phyloP scores from a whole-genome alignment of 2,113 vertebrate species.

The Gambusia holbrooki region DNA sequence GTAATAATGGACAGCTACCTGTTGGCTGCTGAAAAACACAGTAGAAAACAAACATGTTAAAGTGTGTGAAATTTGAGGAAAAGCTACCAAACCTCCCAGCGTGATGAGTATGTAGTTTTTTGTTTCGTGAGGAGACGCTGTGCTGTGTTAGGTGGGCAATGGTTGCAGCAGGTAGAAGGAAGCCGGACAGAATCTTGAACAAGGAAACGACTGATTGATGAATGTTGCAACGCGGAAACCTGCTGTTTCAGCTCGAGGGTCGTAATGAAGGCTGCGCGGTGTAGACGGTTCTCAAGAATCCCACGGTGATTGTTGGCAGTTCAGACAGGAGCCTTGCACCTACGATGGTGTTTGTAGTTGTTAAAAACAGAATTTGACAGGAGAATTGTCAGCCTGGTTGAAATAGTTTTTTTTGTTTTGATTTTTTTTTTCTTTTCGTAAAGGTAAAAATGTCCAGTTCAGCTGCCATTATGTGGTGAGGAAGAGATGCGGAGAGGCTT shows the following conservation, averaged over 20 bases:
- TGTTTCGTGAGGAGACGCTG: conserved; percentile 1
- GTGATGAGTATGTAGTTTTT: conserved; percentile 5
- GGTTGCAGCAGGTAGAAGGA: conserved; percentile 36
- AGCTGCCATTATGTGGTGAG: background rate
- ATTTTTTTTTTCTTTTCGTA: background rate
- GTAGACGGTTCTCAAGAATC: conserved; percentile 33
- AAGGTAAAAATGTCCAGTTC: background rate
- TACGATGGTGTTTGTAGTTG: background rate
- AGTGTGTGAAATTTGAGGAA: conserved; percentile 9
- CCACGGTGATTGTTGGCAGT: conserved; percentile 16
- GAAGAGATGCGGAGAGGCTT: background rate
- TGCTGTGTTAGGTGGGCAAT: conserved; percentile 29
- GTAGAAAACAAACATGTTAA: background rate
- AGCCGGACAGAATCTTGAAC: conserved; percentile 1
- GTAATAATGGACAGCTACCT: conserved; percentile 25
- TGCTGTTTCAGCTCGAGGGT: conserved; percentile 2
- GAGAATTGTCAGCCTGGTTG: conserved; percentile 9
- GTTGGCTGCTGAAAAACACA: conserved; percentile 14
- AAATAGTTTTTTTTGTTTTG: background rate
- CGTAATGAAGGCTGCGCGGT: background rate
- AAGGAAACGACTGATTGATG: conserved; percentile 33
- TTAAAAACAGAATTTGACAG: conserved; percentile 29
- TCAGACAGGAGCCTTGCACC: conserved; percentile 24
- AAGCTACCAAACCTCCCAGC: background rate
- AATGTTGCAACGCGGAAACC: conserved; percentile 17